Evolutionary conservation across 2,888 invertebrate species (phyloP).

Genomic region (Epistrophe eligans): DNA sequence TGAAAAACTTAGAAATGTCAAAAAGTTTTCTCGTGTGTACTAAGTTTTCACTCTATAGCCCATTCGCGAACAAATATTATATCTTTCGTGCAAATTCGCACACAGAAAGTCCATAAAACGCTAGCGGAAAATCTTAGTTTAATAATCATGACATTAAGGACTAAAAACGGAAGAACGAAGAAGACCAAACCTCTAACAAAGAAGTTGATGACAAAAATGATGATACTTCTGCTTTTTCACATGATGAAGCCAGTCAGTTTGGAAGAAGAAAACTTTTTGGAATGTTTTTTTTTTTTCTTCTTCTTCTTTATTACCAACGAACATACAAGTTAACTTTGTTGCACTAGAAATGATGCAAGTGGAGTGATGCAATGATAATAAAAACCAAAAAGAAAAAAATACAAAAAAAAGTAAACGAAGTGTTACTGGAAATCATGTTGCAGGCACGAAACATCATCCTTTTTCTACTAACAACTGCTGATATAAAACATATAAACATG

Average conservation of each 20-base stretch:
- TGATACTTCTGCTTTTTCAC: constrained; percentile 16
- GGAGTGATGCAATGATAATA: constrained; percentile 73
- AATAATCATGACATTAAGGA: constrained; percentile 67
- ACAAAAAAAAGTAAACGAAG: constrained; percentile 47
- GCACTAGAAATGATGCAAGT: constrained; percentile 58
- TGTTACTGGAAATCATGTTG: constrained; percentile 66
- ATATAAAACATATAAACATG: constrained; percentile 12
- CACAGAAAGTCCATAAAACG: constrained; percentile 61
- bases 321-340: constrained; percentile 64
- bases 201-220: constrained; percentile 34
- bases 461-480: constrained; percentile 14
- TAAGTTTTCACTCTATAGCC: constrained; percentile 17
- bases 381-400: constrained; percentile 34
- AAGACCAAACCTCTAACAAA: background rate
- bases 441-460: constrained; percentile 66
- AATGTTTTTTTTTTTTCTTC: constrained; percentile 25
- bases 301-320: constrained; percentile 54
- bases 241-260: constrained; percentile 39
- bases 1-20: constrained; percentile 52
- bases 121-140: constrained; percentile 70
- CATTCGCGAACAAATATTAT: constrained; percentile 23
- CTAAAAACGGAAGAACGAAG: background rate
- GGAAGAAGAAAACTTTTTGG: constrained; percentile 30
- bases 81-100: background rate
- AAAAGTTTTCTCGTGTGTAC: constrained; percentile 45